phyloP scores from a whole-genome alignment of 2,888 invertebrate genomes.

The Lottia gigantea region DNA sequence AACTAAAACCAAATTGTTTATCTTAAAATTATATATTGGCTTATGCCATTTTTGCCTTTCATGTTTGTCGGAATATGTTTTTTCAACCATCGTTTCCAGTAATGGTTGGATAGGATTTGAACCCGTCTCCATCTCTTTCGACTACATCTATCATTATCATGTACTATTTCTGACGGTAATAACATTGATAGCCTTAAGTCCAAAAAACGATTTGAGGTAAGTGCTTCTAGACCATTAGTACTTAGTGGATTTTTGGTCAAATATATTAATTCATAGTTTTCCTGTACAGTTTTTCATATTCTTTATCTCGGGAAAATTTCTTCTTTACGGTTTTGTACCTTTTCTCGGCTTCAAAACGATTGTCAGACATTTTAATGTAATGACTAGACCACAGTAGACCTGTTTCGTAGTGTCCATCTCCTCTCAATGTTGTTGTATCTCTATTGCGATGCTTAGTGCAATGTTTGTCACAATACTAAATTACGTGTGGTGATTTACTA shows the following conservation, averaged over 20 bases:
- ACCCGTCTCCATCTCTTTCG: slow-evolving; percentile 13
- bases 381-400: no score
- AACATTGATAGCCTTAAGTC: slow-evolving; percentile 17
- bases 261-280: no score
- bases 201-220: slow-evolving; percentile 18
- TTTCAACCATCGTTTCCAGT: slow-evolving; percentile 25
- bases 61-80: slow-evolving; percentile 19
- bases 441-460: neutral
- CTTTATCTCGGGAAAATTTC: no score
- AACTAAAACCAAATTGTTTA: slow-evolving; percentile 13
- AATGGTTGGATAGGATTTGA: slow-evolving; percentile 22
- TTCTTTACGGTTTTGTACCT: no score
- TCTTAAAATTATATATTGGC: neutral
- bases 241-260: no score
- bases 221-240: no score
- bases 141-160: slow-evolving; percentile 8
- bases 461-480: neutral
- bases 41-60: slow-evolving; percentile 18
- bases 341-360: no score
- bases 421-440: neutral
- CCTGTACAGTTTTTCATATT: no score
- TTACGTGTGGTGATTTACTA: neutral
- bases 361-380: no score
- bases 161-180: slow-evolving; percentile 18
- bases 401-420: no score